These are phyloP conservation scores for Minunthozetes semirufus DNA, from an alignment of 2,888 invertebrate species.

Conservation along the genomic window DNA sequence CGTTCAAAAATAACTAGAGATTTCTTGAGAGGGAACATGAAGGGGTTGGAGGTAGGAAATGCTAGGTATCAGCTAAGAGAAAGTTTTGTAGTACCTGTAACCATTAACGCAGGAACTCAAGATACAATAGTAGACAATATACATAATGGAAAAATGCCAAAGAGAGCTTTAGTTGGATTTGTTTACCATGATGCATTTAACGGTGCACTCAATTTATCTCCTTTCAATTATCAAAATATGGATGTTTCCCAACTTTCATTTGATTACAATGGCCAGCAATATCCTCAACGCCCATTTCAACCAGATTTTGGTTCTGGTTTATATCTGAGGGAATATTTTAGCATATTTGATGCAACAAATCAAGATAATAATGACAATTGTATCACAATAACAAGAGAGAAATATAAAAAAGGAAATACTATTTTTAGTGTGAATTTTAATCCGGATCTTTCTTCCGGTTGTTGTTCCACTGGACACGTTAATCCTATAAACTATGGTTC, in stretches of 20 bases:
- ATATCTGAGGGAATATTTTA: background rate
- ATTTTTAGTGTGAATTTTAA: conserved; percentile 25
- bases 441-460: conserved; percentile 25
- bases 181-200: conserved; percentile 23
- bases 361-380: background rate
- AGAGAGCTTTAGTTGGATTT: conserved; percentile 5
- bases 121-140: conserved; percentile 1
- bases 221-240: conserved; percentile 3
- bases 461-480: background rate
- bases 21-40: background rate
- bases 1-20: too few relatives aligned
- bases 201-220: too few relatives aligned
- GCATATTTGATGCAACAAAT: background rate
- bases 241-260: background rate
- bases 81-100: background rate
- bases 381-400: background rate
- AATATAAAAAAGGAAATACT: background rate
- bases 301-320: background rate
- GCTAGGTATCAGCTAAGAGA: conserved; percentile 28
- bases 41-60: background rate
- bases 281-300: background rate
- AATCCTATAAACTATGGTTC: conserved; percentile 14
- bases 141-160: conserved; percentile 12
- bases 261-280: background rate
- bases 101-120: background rate